Percentiles rank a stretch among this genome's conserved stretches.
phyloP scores from a whole-genome alignment of 2,113 vertebrate genomes.

The Calonectris borealis region DNA sequence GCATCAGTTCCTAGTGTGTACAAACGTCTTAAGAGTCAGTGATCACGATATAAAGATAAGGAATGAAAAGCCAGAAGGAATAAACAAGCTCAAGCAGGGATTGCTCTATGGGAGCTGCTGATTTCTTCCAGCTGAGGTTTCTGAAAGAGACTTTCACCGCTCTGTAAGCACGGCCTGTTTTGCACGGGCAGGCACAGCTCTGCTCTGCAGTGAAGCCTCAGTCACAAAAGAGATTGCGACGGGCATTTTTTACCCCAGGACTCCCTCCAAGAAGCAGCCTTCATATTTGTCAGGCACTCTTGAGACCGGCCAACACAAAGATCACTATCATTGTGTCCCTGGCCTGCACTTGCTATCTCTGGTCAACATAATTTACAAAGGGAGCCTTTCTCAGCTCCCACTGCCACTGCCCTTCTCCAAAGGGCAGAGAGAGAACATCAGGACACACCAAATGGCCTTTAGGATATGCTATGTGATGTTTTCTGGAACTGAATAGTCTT shows the following conservation, averaged over 20 bases:
- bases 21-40: neutral
- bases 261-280: neutral
- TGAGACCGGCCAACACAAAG: neutral
- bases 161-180: neutral
- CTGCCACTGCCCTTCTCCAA: neutral
- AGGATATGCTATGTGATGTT: neutral
- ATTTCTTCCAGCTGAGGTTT: neutral
- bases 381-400: neutral
- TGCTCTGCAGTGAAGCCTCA: neutral
- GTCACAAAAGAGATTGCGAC: neutral
- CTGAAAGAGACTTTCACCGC: neutral
- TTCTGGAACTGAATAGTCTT: neutral
- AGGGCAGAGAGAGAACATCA: neutral
- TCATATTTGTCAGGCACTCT: neutral
- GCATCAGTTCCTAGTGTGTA: neutral
- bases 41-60: neutral
- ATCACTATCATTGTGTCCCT: neutral
- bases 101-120: neutral
- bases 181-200: neutral
- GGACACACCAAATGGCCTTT: neutral
- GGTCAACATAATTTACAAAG: neutral
- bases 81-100: neutral
- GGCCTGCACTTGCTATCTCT: neutral
- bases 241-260: neutral
- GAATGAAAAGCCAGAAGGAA: conserved; percentile 17